Evolutionary conservation across 1,140 invertebrate genomes (phyloP).

Genomic region (Magallana angulata): DNA sequence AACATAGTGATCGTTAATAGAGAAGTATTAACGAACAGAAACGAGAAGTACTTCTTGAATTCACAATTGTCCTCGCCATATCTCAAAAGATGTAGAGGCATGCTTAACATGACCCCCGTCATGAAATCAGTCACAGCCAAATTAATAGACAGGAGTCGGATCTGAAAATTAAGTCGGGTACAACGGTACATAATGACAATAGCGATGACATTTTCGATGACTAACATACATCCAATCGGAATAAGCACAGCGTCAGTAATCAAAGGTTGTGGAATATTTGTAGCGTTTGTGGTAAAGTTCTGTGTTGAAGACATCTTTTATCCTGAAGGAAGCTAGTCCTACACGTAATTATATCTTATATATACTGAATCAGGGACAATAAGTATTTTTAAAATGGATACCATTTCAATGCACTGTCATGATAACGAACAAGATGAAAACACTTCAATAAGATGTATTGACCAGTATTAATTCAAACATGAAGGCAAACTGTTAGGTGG

Average conservation of each 20-base stretch:
- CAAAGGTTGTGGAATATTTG: neutral
- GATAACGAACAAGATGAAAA: too few species aligned
- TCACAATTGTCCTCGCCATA: neutral
- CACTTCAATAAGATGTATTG: too few species aligned
- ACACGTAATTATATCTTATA: too few species aligned
- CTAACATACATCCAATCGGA: neutral
- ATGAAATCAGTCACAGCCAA: neutral
- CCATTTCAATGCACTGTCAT: too few species aligned
- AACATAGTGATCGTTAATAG: neutral
- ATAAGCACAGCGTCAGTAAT: neutral
- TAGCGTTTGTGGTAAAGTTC: neutral
- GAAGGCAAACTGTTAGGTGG: too few species aligned
- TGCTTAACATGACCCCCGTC: neutral
- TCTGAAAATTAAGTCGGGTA: slow-evolving; percentile 7
- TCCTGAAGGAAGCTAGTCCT: too few species aligned
- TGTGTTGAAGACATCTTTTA: neutral
- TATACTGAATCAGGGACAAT: too few species aligned
- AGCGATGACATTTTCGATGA: neutral
- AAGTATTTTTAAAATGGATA: too few species aligned
- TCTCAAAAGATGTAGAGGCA: neutral
- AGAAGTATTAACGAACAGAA: neutral
- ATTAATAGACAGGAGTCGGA: neutral
- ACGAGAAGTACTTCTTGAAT: neutral
- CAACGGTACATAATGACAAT: neutral
- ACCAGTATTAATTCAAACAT: too few species aligned